Evolutionary conservation across 2,888 invertebrate genomes (phyloP).

Genomic region (Scaptodrosophila latifasciaeformis): DNA sequence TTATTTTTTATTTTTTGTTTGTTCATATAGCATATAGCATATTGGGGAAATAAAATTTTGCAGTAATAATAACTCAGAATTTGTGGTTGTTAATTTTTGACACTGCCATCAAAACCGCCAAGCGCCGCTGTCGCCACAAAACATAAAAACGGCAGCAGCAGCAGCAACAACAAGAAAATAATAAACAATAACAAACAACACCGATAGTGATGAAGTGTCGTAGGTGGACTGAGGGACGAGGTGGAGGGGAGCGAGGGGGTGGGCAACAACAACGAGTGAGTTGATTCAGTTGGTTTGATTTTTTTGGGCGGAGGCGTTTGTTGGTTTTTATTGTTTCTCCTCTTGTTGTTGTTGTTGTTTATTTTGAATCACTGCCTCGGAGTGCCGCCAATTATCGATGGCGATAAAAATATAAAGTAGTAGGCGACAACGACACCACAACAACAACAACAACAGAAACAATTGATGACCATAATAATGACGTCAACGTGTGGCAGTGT

Average conservation of each 20-base stretch:
- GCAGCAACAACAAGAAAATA: too few species aligned
- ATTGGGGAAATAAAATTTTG: too few species aligned
- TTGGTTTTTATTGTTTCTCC: constrained; percentile 8
- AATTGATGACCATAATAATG: constrained; percentile 40
- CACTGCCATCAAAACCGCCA: constrained; percentile 48
- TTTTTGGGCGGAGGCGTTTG: constrained; percentile 4
- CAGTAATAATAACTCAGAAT: constrained; percentile 64
- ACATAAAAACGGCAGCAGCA: constrained; percentile 11
- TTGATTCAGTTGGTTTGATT: too few species aligned
- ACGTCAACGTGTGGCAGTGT: constrained; percentile 39
- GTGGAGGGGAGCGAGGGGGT: not conserved
- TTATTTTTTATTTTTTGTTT: too few species aligned
- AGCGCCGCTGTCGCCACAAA: constrained; percentile 43
- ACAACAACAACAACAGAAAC: constrained; percentile 6
- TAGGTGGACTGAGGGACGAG: not conserved
- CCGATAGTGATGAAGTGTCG: constrained; percentile 4
- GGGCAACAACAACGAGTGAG: too few species aligned
- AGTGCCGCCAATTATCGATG: constrained; percentile 54
- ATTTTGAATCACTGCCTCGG: constrained; percentile 45
- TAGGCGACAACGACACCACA: constrained; percentile 14
- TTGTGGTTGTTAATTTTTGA: constrained; percentile 62
- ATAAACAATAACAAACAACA: constrained; percentile 21
- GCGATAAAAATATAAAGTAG: constrained; percentile 49
- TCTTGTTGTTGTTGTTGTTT: constrained; percentile 48
- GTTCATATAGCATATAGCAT: too few species aligned